A percentile compares a stretch with the other conserved stretches of the same genome.
phyloP scores from a whole-genome alignment of 2,888 invertebrate species.

The Bombyx huttoni region DNA sequence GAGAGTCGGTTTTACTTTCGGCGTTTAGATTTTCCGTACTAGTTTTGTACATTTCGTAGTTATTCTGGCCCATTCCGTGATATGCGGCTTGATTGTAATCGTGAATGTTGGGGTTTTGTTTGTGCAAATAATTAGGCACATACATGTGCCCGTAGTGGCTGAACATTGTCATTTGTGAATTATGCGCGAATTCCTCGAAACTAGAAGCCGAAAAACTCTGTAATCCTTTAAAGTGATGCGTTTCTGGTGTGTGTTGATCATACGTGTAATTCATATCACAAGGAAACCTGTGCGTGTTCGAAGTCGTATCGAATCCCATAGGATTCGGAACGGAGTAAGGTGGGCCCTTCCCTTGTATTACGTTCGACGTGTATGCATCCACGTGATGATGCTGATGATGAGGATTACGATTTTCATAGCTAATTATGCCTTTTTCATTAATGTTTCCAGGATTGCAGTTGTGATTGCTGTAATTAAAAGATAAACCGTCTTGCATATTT shows the following conservation, averaged over 20 bases:
- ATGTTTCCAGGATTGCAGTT: slow-evolving; percentile 54
- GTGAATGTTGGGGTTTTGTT: slow-evolving; percentile 35
- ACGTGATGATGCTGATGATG: slow-evolving; percentile 51
- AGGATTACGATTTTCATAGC: slow-evolving; percentile 52
- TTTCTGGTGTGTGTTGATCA: slow-evolving; percentile 37
- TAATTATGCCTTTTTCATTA: slow-evolving; percentile 37
- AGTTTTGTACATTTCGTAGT: slow-evolving; percentile 57
- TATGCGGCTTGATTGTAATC: slow-evolving; percentile 46
- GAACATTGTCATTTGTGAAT: slow-evolving; percentile 62
- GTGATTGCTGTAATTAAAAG: slow-evolving; percentile 51
- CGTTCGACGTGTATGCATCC: slow-evolving; percentile 55
- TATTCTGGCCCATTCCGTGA: slow-evolving; percentile 40
- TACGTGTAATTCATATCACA: slow-evolving; percentile 62
- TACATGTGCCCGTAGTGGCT: slow-evolving; percentile 66
- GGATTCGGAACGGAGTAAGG: slow-evolving; percentile 35
- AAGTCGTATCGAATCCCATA: slow-evolving; percentile 42
- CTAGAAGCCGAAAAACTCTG: slow-evolving; percentile 65
- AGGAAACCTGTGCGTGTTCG: slow-evolving; percentile 54
- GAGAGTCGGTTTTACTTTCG: slow-evolving; percentile 66
- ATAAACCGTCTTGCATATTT: slow-evolving; percentile 24
- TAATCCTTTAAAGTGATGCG: slow-evolving; percentile 43
- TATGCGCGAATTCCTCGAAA: slow-evolving; percentile 70
- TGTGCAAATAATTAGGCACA: slow-evolving; percentile 54
- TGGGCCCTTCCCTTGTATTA: slow-evolving; percentile 55
- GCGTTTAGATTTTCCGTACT: slow-evolving; percentile 42